Conservation (phyloP, 2,113 vertebrate genomes). For the Oreochromis niloticus region DNA sequence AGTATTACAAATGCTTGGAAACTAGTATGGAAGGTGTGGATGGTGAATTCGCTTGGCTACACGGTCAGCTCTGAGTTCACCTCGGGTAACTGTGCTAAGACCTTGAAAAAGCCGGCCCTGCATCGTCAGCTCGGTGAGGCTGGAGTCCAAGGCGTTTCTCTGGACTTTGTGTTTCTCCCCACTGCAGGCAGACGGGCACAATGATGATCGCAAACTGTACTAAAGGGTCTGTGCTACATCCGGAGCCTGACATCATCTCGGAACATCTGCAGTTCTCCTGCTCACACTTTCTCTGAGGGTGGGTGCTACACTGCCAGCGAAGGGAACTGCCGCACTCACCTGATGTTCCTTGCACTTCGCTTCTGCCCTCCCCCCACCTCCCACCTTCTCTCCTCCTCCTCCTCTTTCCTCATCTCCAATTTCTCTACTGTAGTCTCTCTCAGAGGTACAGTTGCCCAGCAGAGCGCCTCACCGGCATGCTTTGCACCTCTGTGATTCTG, state of each 20-base stretch:
- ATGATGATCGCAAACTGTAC: neutral
- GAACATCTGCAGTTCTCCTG: constrained; percentile 72
- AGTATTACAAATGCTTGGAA: neutral
- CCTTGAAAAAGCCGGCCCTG: constrained; percentile 48
- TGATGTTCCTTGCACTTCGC: constrained; percentile 70
- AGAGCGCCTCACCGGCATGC: constrained; percentile 52
- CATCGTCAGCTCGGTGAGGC: constrained; percentile 13
- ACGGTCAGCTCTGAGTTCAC: constrained; percentile 44
- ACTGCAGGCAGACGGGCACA: constrained; percentile 5
- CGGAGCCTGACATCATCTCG: constrained; percentile 66
- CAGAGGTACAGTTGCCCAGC: constrained; percentile 53
- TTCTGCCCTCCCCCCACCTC: constrained; percentile 45
- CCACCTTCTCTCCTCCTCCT: constrained; percentile 13
- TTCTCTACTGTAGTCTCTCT: constrained; percentile 63
- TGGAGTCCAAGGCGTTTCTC: neutral
- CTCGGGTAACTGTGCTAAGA: constrained; percentile 62
- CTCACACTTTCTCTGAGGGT: constrained; percentile 46
- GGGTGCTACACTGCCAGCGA: constrained; percentile 60
- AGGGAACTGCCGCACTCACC: constrained; percentile 77
- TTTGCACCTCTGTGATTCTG: constrained; percentile 49
- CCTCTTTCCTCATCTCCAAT: constrained; percentile 44
- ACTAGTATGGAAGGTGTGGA: neutral
- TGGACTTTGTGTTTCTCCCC: constrained; percentile 2
- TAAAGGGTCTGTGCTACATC: constrained; percentile 37
- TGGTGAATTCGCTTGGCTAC: neutral